Conservation (phyloP, 2,888 invertebrate species). For the Volucella zonaria region DNA sequence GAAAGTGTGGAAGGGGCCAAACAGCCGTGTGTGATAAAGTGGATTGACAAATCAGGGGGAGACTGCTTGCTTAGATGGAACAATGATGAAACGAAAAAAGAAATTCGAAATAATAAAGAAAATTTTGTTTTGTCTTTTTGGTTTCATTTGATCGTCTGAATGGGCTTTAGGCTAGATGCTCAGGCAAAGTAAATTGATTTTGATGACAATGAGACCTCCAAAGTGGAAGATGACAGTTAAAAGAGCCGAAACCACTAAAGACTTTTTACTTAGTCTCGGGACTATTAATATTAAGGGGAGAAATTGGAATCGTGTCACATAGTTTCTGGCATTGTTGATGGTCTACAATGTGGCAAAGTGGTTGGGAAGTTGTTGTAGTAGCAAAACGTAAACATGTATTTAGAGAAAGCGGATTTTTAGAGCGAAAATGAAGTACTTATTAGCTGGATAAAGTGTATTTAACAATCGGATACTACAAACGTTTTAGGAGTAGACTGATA, state of each 20-base stretch:
- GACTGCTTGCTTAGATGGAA: neutral
- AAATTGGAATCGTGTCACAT: neutral
- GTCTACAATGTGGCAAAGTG: no score
- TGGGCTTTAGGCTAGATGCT: conserved; percentile 3
- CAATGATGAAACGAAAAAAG: conserved; percentile 4
- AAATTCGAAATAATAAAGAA: neutral
- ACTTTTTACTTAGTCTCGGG: conserved; percentile 14
- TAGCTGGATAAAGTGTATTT: no score
- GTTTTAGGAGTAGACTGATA: no score
- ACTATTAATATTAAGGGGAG: conserved; percentile 33
- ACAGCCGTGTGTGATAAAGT: conserved; percentile 43
- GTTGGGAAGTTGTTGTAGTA: no score
- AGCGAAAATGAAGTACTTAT: no score
- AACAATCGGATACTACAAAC: no score
- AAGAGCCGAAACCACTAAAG: conserved; percentile 13
- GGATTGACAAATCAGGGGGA: conserved; percentile 26
- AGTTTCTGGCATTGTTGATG: no score
- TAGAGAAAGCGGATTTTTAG: no score
- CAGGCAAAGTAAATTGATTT: neutral
- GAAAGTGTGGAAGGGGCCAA: neutral
- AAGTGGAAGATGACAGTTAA: conserved; percentile 6
- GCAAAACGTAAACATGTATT: no score
- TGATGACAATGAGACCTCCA: conserved; percentile 8
- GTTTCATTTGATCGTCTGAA: neutral
- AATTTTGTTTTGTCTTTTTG: neutral